Evolutionary conservation across 2,888 invertebrate species (phyloP).

Genomic region (Conus canariensis): DNA sequence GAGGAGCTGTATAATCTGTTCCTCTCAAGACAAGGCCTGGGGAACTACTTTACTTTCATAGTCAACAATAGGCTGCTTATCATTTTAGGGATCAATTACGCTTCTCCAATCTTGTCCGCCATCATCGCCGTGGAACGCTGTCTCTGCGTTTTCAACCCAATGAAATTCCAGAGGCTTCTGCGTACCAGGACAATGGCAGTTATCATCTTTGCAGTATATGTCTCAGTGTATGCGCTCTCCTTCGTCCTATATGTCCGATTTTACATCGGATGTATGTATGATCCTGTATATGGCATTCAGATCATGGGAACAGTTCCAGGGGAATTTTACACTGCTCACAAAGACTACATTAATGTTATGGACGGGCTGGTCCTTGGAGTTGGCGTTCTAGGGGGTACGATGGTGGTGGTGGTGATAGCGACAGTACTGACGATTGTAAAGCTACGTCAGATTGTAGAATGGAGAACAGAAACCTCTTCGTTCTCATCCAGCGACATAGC

Average conservation of each 20-base stretch:
- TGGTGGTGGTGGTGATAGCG: neutral
- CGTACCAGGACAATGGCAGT: neutral
- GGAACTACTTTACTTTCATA: neutral
- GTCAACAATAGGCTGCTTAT: neutral
- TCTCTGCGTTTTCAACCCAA: slow-evolving; percentile 4
- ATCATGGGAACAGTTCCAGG: neutral
- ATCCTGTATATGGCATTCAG: neutral
- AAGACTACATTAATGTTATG: neutral
- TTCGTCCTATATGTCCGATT: neutral
- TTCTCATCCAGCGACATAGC: neutral
- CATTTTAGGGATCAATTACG: neutral
- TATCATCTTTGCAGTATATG: neutral
- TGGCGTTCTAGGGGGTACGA: neutral
- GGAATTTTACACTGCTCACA: slow-evolving; percentile 19
- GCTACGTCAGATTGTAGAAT: neutral
- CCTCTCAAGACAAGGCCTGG: neutral
- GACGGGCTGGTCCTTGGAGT: neutral
- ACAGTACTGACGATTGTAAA: neutral
- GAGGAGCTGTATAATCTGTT: neutral
- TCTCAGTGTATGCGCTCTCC: no score
- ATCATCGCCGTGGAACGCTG: neutral
- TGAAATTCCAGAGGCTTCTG: neutral
- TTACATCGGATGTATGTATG: neutral
- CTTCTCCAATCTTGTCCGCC: neutral
- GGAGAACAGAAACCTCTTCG: neutral